Conservation (phyloP, 2,797 vertebrate genomes). For the Amphiprion clarkii region DNA sequence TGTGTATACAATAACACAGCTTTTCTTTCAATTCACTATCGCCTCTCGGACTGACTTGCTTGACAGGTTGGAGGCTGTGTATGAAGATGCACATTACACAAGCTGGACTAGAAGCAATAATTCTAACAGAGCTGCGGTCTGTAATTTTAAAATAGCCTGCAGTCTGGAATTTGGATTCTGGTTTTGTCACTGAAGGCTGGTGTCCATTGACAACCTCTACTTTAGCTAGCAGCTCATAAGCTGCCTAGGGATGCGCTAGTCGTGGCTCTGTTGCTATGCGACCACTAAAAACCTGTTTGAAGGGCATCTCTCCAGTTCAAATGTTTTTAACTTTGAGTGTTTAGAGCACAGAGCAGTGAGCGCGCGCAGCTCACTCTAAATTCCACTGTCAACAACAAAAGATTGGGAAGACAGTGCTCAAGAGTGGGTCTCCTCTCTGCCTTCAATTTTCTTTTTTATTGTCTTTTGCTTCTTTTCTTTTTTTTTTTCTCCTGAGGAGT, state of each 20-base stretch:
- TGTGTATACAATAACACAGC: not conserved
- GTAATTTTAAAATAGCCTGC: conserved; percentile 59
- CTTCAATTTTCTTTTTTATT: conserved; percentile 25
- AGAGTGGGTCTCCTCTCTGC: conserved; percentile 33
- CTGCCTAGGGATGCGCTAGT: conserved; percentile 56
- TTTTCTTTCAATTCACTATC: conserved; percentile 21
- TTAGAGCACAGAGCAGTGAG: conserved; percentile 28
- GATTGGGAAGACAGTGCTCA: conserved; percentile 33
- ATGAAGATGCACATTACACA: conserved; percentile 36
- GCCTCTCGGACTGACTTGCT: conserved; percentile 32
- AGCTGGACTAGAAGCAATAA: conserved; percentile 44
- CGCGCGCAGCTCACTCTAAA: conserved; percentile 32
- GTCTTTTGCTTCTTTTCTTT: conserved; percentile 25
- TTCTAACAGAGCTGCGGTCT: conserved; percentile 30
- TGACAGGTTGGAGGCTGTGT: conserved; percentile 55
- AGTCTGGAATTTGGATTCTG: conserved; percentile 58
- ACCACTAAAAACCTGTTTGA: conserved; percentile 70
- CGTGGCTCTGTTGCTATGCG: conserved; percentile 75
- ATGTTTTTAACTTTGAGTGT: conserved; percentile 68
- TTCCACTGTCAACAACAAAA: conserved; percentile 56
- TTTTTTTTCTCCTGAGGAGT: conserved; percentile 18
- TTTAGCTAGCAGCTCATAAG: conserved; percentile 59
- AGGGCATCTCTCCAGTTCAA: conserved; percentile 69
- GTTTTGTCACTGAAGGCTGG: conserved; percentile 56
- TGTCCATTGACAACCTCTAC: conserved; percentile 58